Percentiles rank a stretch among this genome's conserved stretches.
Evolutionary conservation across 2,113 vertebrate genomes (phyloP).

Genomic region (Rhinogobius similis): DNA sequence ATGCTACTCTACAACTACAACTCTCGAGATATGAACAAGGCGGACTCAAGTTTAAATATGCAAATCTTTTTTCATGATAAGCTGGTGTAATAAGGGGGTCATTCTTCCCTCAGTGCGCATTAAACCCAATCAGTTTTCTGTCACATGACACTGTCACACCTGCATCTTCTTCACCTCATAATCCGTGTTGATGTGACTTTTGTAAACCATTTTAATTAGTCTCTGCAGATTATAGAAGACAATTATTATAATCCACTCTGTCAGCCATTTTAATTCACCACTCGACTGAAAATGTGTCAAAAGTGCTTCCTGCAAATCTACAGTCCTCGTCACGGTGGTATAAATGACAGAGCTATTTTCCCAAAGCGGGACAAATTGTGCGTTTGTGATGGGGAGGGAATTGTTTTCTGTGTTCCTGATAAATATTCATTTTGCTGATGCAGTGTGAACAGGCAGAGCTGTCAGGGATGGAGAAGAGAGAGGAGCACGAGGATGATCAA

Average conservation of each 20-base stretch:
- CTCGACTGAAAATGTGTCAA: slow-evolving; percentile 7
- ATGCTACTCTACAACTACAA: no score
- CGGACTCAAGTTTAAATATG: slow-evolving; percentile 32
- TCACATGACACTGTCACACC: slow-evolving; percentile 5
- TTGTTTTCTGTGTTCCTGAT: slow-evolving; percentile 35
- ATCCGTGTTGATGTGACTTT: slow-evolving; percentile 23
- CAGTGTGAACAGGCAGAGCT: slow-evolving; percentile 29
- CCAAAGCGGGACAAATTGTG: slow-evolving; percentile 22
- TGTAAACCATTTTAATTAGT: slow-evolving; percentile 42
- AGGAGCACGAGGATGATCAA: slow-evolving; percentile 48
- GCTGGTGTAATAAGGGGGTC: slow-evolving; percentile 42
- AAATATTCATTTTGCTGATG: slow-evolving; percentile 47
- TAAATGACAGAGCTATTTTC: slow-evolving; percentile 24
- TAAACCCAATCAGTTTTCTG: slow-evolving; percentile 32
- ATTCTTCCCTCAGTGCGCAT: slow-evolving; percentile 11
- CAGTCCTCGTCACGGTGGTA: background rate
- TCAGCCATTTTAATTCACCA: slow-evolving; percentile 21
- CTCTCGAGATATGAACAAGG: no score
- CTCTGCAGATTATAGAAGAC: slow-evolving; percentile 39
- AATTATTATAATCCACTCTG: slow-evolving; percentile 25
- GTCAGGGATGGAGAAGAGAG: slow-evolving; percentile 55
- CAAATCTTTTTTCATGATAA: slow-evolving; percentile 52
- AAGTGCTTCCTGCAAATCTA: slow-evolving; percentile 1
- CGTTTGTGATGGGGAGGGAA: slow-evolving; percentile 32
- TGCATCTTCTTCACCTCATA: slow-evolving; percentile 15